A percentile compares a stretch with the other conserved stretches of the same genome.
phyloP scores from a whole-genome alignment of 2,888 invertebrate genomes.

The Caenorhabditis uteleia region DNA sequence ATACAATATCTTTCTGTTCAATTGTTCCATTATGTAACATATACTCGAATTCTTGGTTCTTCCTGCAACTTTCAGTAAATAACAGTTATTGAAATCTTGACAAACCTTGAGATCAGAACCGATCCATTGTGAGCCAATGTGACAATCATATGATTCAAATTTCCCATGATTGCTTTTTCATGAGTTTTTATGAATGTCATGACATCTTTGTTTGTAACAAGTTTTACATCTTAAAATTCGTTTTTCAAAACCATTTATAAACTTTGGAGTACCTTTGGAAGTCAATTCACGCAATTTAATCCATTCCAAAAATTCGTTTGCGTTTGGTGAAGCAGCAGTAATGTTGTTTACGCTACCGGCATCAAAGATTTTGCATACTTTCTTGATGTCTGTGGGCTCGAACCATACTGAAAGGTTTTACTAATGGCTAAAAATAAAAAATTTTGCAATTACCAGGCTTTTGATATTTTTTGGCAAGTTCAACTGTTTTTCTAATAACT shows the following conservation, averaged over 20 bases:
- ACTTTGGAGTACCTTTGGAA: neutral
- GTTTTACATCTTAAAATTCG: neutral
- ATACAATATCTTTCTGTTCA: slow-evolving; percentile 45
- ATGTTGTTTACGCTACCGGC: slow-evolving; percentile 36
- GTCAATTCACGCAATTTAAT: slow-evolving; percentile 13
- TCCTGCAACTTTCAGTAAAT: neutral
- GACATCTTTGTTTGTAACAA: neutral
- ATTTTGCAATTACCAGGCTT: slow-evolving; percentile 41
- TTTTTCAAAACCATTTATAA: too few species aligned
- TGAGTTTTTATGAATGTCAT: too few species aligned
- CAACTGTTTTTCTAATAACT: slow-evolving; percentile 74
- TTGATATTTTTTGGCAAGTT: slow-evolving; percentile 44
- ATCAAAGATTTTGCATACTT: slow-evolving; percentile 70
- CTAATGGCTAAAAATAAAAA: neutral
- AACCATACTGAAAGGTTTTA: slow-evolving; percentile 70
- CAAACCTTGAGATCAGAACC: slow-evolving; percentile 33
- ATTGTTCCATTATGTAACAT: neutral
- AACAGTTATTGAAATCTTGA: neutral
- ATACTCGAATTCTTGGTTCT: neutral
- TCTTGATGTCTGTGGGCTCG: slow-evolving; percentile 72
- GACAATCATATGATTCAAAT: slow-evolving; percentile 38
- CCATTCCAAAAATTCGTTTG: slow-evolving; percentile 49
- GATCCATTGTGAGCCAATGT: slow-evolving; percentile 44
- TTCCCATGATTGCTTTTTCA: slow-evolving; percentile 18
- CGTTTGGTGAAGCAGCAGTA: slow-evolving; percentile 53